Evolutionary conservation across 2,888 invertebrate species (phyloP), one percentile per base, ranked within the genome.

Genomic region (Pristionchus arcanus): DNA sequence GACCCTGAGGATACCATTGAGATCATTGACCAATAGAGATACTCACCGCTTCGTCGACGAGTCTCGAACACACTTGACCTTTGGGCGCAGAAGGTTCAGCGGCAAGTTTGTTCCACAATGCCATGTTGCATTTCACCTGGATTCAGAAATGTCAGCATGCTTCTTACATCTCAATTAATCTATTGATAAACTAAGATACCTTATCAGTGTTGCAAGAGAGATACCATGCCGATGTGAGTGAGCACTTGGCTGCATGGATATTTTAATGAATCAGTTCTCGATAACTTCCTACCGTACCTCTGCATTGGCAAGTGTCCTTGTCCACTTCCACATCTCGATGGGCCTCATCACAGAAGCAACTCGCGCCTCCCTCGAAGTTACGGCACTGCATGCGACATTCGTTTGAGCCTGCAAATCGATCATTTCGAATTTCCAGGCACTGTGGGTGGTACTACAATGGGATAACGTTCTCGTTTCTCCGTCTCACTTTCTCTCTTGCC

Each of bases 261-360:
- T 83, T n/a, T 83, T 7, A 55, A 2, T 21, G 1, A 49, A 0
- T 83, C 59, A 59, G 55, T n/a, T 53, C 59, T 59, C 55, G 55
- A 85, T 59, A 55, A 59, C 55, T 55, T 16, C 42, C 37, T 66
- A 66, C 55, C 59, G 34, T 90, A 90, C 90, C 77, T 71, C 68
- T 90, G 68, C 90, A 90, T 55, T 90, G 90, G 66, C 90, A 90
- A 28, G 90, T 90, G 42, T 90, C 90, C 37, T 85, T 83, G 85
- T 90, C 90, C 71, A 90, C 86, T 5, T 90, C 83, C 19, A 90
- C 90, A 63, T 90, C 90, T 42, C 53, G 28, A 77, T 90, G 53
- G 37, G 59, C 49, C 28, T 42, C 37, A 90, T 90, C 90, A 53
- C 90, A 90, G 84, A 90, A 90, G 83, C 90, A 90, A 31, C 87